Conservation (phyloP, 1,140 invertebrate genomes). For the Scaptomyza graminum region DNA sequence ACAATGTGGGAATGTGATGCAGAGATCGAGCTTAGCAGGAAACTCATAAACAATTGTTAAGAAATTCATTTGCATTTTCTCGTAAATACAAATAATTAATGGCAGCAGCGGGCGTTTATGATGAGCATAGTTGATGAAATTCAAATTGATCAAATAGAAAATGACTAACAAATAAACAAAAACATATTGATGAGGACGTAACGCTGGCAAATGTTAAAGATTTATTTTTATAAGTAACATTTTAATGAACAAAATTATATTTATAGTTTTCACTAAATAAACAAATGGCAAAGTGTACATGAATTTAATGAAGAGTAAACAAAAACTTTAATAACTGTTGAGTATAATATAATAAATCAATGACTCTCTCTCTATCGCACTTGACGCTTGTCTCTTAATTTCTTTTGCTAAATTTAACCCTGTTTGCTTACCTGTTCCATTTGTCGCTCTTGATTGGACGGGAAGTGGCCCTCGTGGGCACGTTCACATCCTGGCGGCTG, state of each 20-base stretch:
- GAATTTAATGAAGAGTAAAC: too few species aligned
- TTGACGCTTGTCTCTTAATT: neutral
- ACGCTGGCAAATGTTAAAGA: too few species aligned
- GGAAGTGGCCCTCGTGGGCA: neutral
- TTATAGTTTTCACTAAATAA: too few species aligned
- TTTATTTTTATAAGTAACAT: too few species aligned
- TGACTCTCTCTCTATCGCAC: neutral
- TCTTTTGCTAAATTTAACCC: neutral
- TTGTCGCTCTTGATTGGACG: too few species aligned
- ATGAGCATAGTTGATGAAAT: neutral
- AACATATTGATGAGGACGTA: too few species aligned
- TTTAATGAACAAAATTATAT: too few species aligned
- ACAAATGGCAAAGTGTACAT: too few species aligned
- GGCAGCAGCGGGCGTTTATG: neutral
- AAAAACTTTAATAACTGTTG: too few species aligned
- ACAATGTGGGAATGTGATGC: neutral
- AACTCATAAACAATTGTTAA: neutral
- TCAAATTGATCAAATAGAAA: neutral
- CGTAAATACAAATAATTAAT: conserved; percentile 2
- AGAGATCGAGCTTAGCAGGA: neutral
- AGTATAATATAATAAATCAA: neutral
- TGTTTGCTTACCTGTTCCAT: neutral
- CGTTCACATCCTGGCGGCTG: neutral
- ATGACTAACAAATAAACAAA: neutral
- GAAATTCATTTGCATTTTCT: neutral